Percentiles rank a stretch among this genome's conserved stretches.
phyloP scores from a whole-genome alignment of 2,888 invertebrate genomes.

The Euspilapteryx auroguttella region DNA sequence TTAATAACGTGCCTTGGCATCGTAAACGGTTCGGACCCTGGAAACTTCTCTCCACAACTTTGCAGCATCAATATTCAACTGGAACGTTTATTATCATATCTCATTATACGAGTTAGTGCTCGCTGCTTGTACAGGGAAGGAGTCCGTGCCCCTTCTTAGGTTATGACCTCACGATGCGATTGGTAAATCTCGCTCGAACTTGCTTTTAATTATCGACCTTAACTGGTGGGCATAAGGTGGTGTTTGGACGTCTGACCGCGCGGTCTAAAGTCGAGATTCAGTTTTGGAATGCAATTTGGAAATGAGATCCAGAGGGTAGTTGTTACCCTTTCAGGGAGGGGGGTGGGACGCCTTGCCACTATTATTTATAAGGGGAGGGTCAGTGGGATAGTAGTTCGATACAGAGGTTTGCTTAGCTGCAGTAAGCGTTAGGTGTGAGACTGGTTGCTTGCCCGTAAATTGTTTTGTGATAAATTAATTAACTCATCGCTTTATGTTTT shows the following conservation, averaged over 20 bases:
- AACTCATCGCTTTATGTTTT: conserved; percentile 8
- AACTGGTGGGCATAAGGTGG: conserved; percentile 12
- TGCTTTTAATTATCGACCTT: conserved; percentile 15
- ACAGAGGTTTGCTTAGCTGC: conserved; percentile 11
- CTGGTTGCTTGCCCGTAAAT: conserved; percentile 21
- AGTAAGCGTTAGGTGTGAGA: conserved; percentile 1
- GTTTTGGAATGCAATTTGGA: conserved; percentile 58
- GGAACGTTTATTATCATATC: conserved; percentile 60
- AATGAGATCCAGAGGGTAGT: conserved; percentile 53
- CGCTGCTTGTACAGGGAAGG: conserved; percentile 23
- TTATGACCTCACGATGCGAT: conserved; percentile 36
- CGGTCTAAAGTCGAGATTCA: conserved; percentile 49
- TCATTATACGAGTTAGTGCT: conserved; percentile 62
- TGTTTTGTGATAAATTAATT: conserved; percentile 37
- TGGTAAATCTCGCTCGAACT: conserved; percentile 26
- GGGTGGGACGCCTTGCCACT: conserved; percentile 46
- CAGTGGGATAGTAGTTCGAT: conserved; percentile 38
- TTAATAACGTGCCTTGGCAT: conserved; percentile 17
- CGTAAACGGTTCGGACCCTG: conserved; percentile 25
- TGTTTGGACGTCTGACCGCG: conserved; percentile 13
- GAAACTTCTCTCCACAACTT: conserved; percentile 43
- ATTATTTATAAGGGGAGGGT: conserved; percentile 60
- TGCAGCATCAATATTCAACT: conserved; percentile 56
- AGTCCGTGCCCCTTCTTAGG: conserved; percentile 38
- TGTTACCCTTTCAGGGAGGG: conserved; percentile 40